A percentile compares a stretch with the other conserved stretches of the same genome.
These are phyloP conservation scores for Acleris cristana DNA, from an alignment of 2,888 invertebrate genomes.

Conservation along the genomic window DNA sequence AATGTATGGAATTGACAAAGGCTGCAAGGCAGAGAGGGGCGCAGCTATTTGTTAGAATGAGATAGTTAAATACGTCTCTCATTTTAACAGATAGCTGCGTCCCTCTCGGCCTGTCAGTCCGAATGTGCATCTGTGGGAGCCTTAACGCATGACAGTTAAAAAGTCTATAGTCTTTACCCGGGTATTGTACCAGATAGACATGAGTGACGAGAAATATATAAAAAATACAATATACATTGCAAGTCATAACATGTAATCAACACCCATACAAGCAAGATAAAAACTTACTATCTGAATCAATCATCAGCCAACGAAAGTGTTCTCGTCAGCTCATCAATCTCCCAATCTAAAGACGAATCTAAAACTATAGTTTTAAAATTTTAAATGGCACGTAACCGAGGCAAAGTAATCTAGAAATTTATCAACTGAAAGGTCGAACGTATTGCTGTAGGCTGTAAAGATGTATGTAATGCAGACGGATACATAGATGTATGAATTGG, in stretches of 20 bases:
- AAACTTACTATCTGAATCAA: slow-evolving; percentile 7
- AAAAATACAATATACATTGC: too few species aligned
- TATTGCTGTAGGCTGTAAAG: slow-evolving; percentile 18
- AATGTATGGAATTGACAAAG: too few species aligned
- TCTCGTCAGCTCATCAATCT: slow-evolving; percentile 15
- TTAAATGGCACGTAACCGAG: slow-evolving; percentile 15
- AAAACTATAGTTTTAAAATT: slow-evolving; percentile 9
- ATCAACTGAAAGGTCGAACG: slow-evolving; percentile 31
- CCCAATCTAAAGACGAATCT: slow-evolving; percentile 26
- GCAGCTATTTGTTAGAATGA: too few species aligned
- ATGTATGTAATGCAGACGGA: neutral
- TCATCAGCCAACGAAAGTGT: slow-evolving; percentile 28
- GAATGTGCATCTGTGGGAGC: too few species aligned
- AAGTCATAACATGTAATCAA: neutral
- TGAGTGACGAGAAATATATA: neutral
- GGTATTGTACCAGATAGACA: neutral
- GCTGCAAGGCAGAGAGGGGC: too few species aligned
- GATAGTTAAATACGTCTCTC: too few species aligned
- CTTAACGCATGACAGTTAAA: too few species aligned
- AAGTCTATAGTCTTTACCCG: neutral
- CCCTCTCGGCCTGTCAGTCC: too few species aligned
- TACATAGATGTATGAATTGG: too few species aligned
- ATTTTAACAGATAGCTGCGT: too few species aligned
- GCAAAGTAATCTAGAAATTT: slow-evolving; percentile 28
- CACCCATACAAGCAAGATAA: neutral